These are phyloP conservation scores for Athalia circularis DNA, from an alignment of 2,888 invertebrate species.

Conservation along the genomic window DNA sequence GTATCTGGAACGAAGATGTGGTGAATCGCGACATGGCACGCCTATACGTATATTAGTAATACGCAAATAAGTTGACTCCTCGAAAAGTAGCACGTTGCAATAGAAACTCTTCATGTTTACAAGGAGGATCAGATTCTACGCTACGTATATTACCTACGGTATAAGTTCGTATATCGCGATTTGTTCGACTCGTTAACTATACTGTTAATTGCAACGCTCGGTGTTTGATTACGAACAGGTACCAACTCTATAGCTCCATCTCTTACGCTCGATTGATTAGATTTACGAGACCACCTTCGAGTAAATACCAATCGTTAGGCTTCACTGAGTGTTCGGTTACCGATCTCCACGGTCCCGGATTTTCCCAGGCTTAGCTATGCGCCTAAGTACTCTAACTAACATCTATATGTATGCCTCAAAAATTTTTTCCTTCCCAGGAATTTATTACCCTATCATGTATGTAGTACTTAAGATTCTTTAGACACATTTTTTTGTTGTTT, in stretches of 20 bases:
- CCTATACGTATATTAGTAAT: background rate
- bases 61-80: constrained; percentile 39
- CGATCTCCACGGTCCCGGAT: too few relatives aligned
- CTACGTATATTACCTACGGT: too few relatives aligned
- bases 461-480: too few relatives aligned
- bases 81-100: constrained; percentile 38
- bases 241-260: background rate
- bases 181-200: background rate
- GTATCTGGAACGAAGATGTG: constrained; percentile 28
- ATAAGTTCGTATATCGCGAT: background rate
- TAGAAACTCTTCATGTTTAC: constrained; percentile 35
- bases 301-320: background rate
- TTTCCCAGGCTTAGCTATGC: too few relatives aligned
- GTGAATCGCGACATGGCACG: constrained; percentile 9
- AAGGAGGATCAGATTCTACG: constrained; percentile 5
- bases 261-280: background rate
- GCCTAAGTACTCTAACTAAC: too few relatives aligned
- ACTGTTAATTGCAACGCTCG: background rate
- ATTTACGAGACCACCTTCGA: background rate
- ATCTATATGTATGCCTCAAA: too few relatives aligned
- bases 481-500: too few relatives aligned
- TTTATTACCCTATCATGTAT: too few relatives aligned
- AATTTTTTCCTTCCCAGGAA: too few relatives aligned
- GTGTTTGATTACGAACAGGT: background rate
- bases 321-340: background rate